A percentile compares a stretch with the other conserved stretches of the same genome.
These are phyloP conservation scores for Tragelaphus imberbis DNA, from an alignment of 2,113 vertebrate species.

Conservation along the genomic window DNA sequence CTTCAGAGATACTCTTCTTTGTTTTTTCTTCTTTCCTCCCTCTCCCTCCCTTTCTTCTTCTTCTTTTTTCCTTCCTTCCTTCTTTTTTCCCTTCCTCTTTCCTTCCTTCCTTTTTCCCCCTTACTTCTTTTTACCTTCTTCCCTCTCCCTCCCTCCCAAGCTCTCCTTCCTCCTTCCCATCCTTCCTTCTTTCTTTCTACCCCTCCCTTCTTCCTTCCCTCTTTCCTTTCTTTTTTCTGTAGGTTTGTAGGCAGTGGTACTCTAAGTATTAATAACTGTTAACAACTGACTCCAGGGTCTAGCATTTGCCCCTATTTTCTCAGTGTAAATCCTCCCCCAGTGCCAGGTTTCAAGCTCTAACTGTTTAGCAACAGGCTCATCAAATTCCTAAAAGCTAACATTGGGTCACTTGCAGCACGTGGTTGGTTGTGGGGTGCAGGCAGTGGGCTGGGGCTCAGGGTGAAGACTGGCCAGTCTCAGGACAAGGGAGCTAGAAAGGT, in stretches of 20 bases:
- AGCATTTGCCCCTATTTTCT: background rate
- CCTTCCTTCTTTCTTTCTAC: background rate
- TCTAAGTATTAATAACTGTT: background rate
- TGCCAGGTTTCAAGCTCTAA: background rate
- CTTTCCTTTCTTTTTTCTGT: background rate
- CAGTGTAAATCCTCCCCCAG: background rate
- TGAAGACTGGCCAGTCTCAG: background rate
- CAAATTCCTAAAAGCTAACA: background rate
- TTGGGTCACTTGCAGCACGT: fast-evolving
- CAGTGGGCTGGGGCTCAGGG: background rate
- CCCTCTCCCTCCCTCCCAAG: background rate
- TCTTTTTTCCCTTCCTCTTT: background rate
- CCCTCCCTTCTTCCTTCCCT: no score
- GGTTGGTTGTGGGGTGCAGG: background rate
- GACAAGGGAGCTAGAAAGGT: background rate
- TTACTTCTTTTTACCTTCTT: no score
- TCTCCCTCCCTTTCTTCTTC: background rate
- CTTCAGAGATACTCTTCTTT: background rate
- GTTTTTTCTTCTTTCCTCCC: background rate
- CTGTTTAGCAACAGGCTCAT: background rate
- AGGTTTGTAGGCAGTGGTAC: background rate
- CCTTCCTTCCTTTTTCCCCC: background rate
- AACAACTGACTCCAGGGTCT: background rate
- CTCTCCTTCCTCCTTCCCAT: background rate
- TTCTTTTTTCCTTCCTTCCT: background rate